These are phyloP conservation scores for Virgularia gustaviana DNA, from an alignment of 92 coral and sea anemone genomes.

Conservation along the genomic window DNA sequence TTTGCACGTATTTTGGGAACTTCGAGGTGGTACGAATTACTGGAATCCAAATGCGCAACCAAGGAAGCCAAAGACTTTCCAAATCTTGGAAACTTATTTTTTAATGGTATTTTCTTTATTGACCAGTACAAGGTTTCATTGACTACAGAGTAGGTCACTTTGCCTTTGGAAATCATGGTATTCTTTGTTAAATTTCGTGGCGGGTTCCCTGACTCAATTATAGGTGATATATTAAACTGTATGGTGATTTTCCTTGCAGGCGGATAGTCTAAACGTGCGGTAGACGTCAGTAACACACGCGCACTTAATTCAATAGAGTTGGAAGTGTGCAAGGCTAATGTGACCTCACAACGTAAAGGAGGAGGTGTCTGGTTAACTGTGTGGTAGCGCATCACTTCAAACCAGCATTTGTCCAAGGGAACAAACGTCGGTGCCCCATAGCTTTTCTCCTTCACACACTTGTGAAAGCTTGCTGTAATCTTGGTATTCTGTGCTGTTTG, in stretches of 20 bases:
- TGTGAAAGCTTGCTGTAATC: constrained; percentile 2
- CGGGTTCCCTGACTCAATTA: not conserved
- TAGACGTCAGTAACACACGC: not conserved
- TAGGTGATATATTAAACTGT: not conserved
- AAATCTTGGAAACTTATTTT: not conserved
- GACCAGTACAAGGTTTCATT: constrained; percentile 24
- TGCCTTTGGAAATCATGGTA: constrained; percentile 23
- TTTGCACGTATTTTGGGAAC: not conserved
- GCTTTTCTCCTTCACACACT: not conserved
- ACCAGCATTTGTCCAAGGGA: constrained; percentile 29
- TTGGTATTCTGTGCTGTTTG: not conserved
- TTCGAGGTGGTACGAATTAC: not conserved
- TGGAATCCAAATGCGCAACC: not conserved
- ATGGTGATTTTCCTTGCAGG: constrained; percentile 3
- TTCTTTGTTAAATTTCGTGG: not conserved
- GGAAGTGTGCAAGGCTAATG: not conserved
- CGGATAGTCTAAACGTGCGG: not conserved
- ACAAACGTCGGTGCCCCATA: not conserved
- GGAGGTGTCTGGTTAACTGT: not conserved
- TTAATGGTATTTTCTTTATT: constrained; percentile 12
- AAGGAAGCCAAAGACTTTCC: constrained; percentile 26
- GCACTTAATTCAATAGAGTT: not conserved
- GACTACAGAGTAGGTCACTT: not conserved
- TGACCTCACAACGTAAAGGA: constrained; percentile 28
- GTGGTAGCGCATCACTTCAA: constrained; percentile 6